These are phyloP conservation scores for Chydorus sphaericus DNA, from an alignment of 2,888 invertebrate genomes.

Conservation along the genomic window DNA sequence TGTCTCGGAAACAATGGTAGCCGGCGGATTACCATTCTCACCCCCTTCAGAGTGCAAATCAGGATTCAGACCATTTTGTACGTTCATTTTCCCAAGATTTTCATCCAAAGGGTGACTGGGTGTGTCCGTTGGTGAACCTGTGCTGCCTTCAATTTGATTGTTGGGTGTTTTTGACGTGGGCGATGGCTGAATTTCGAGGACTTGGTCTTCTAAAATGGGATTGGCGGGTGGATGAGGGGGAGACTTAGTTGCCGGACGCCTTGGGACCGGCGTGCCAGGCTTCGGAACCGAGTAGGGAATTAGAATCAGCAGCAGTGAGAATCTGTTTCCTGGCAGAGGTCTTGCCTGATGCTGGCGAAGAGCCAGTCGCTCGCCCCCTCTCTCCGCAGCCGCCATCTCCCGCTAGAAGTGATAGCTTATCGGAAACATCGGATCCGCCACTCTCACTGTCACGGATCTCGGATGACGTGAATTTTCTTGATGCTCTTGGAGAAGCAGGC, in stretches of 20 bases:
- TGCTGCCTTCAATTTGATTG: not conserved
- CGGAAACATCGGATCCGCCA: conserved; percentile 51
- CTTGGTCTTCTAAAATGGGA: not conserved
- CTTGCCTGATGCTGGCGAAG: not conserved
- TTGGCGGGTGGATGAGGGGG: not conserved
- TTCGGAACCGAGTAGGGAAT: not conserved
- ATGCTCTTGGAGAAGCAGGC: conserved; percentile 47
- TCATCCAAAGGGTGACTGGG: not conserved
- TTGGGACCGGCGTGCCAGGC: not conserved
- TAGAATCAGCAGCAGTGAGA: not conserved
- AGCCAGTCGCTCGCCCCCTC: not conserved
- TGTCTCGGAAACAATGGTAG: not conserved
- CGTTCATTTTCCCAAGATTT: not conserved
- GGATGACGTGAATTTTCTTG: conserved; percentile 40
- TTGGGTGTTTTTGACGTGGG: too few species aligned
- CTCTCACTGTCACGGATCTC: conserved; percentile 54
- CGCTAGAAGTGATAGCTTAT: conserved; percentile 33
- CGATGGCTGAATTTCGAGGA: not conserved
- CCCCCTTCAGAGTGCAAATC: not conserved
- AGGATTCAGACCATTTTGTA: conserved; percentile 3
- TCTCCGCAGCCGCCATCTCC: not conserved
- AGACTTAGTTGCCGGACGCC: not conserved
- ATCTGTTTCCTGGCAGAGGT: not conserved
- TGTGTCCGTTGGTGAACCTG: not conserved
- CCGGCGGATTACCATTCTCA: conserved; percentile 1